phyloP scores from a whole-genome alignment of 2,888 invertebrate species.

The Schrankia costaestrigalis region DNA sequence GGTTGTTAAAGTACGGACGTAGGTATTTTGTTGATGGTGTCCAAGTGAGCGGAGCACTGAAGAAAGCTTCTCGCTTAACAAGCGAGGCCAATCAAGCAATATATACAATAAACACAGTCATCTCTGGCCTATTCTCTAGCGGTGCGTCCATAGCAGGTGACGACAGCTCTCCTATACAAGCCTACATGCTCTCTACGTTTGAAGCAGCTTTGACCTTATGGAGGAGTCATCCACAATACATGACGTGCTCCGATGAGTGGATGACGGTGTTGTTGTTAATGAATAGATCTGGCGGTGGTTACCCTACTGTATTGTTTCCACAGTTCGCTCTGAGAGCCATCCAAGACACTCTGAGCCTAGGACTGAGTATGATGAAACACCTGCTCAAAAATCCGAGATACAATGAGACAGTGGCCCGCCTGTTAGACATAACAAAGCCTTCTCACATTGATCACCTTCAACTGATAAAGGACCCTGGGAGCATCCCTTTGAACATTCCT shows the following conservation, averaged over 20 bases:
- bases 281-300: not conserved
- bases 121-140: not conserved
- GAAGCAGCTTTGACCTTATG: not conserved
- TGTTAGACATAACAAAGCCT: too few species aligned
- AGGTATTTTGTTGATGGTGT: not conserved
- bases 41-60: not conserved
- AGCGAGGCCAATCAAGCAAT: slow-evolving; percentile 1
- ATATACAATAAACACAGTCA: not conserved
- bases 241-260: not conserved
- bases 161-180: not conserved
- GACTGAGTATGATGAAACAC: too few species aligned
- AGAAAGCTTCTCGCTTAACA: not conserved
- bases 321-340: too few species aligned
- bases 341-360: too few species aligned
- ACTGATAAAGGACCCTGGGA: too few species aligned
- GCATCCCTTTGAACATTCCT: too few species aligned
- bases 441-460: too few species aligned
- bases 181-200: not conserved
- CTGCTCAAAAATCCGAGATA: too few species aligned
- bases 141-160: not conserved
- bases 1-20: not conserved
- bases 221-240: not conserved
- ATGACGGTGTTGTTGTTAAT: not conserved
- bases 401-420: too few species aligned
- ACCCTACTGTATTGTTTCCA: not conserved